Conservation (phyloP, 1,140 invertebrate genomes). For the Sitophilus oryzae region DNA sequence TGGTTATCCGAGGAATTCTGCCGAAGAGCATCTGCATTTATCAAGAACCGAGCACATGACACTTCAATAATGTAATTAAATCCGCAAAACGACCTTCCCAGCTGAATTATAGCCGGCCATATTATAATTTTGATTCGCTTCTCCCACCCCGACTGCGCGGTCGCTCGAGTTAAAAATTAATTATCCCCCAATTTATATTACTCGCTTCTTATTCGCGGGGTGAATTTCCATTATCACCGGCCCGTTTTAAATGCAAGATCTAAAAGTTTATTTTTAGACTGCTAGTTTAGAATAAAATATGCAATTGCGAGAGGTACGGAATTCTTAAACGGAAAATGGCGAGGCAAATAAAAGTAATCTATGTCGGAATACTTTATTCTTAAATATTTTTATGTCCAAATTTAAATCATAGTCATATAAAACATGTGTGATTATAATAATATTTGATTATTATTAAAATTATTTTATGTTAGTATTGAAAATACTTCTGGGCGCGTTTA, state of each 20-base stretch:
- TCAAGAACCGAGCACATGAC: slow-evolving; percentile 43
- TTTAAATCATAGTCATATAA: too few species aligned
- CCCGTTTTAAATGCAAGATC: slow-evolving; percentile 9
- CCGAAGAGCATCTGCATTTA: slow-evolving; percentile 38
- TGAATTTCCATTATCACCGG: slow-evolving; percentile 15
- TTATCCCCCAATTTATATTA: slow-evolving; percentile 40
- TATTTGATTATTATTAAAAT: too few species aligned
- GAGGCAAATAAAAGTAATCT: too few species aligned
- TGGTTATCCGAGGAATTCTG: slow-evolving; percentile 11
- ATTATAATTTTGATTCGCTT: slow-evolving; percentile 42
- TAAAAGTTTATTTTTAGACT: slow-evolving; percentile 8
- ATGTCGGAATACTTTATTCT: too few species aligned
- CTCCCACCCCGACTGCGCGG: slow-evolving; percentile 24
- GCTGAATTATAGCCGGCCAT: slow-evolving; percentile 42
- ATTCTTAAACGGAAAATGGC: too few species aligned
- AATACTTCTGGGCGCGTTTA: too few species aligned
- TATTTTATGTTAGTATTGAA: too few species aligned
- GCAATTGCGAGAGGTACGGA: too few species aligned
- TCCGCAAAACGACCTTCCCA: slow-evolving; percentile 41
- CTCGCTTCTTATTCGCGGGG: slow-evolving; percentile 14
- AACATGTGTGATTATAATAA: too few species aligned
- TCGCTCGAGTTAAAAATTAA: slow-evolving; percentile 41
- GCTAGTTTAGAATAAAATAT: neutral
- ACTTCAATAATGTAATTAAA: slow-evolving; percentile 47
- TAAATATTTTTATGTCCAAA: too few species aligned